Evolutionary conservation across 2,888 invertebrate genomes (phyloP), one percentile per base, ranked within the genome.

Genomic region (Melitaea athalia): DNA sequence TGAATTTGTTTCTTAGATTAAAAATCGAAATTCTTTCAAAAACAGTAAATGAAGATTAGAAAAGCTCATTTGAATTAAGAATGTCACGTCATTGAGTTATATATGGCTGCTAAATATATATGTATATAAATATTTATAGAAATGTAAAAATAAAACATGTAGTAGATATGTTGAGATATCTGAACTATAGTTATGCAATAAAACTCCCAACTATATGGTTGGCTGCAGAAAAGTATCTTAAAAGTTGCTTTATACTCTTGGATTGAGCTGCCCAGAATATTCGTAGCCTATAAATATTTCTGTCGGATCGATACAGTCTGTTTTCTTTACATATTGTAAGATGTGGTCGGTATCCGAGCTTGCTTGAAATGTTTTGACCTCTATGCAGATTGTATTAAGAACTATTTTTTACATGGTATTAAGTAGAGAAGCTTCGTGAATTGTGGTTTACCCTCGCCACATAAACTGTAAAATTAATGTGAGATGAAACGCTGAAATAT

Each of bases 401-500:
- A 14, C 31, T 47, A 38, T 45, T 53, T 61, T 66, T 61, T 43
- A 55, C 43, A 38, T 31, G 3, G 38, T 17, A 33, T 31, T 38
- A 49, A 14, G 66, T 55, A 45, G 38, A 55, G 38, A 38, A 38
- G 64, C 50, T 59, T 52, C 66, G 24, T 61, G 55, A 61, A 66
- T 66, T 61, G 53, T 66, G 66, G 61, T 31, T 53, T 15, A 61
- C 31, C 66, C 53, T 38, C 55, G 38, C 45, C 38, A 66, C 53
- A 61, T 66, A 62, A 62, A 57, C 61, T 33, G 4, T 31, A n/a
- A 8, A 33, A n/a, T 33, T 14, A 33, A 33, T 55, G 7, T 31
- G 33, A 33, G 33, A n/a, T 55, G 14, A 33, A 6, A 33, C 31
- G 2, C 53, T 14, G 53, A 33, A 33, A 55, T 33, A 55, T 55